Evolutionary conservation across 2,888 invertebrate genomes (phyloP).

Genomic region (Drosophila kokeensis): DNA sequence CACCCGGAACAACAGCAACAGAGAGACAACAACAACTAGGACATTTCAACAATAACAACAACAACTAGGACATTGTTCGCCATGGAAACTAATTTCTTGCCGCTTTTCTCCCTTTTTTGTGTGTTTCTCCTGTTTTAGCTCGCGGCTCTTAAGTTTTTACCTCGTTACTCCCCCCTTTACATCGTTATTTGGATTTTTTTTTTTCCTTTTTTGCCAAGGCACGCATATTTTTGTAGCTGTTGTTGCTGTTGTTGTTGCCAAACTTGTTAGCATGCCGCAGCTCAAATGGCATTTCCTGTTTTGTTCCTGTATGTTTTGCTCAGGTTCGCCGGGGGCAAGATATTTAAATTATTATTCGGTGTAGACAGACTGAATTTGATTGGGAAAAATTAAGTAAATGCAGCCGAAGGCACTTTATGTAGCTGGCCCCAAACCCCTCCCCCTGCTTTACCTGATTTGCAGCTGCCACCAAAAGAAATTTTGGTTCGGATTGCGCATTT

Average conservation of each 20-base stretch:
- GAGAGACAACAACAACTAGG: constrained; percentile 42
- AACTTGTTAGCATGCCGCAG: constrained; percentile 74
- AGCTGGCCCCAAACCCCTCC: constrained; percentile 10
- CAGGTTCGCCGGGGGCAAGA: constrained; percentile 48
- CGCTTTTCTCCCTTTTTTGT: constrained; percentile 52
- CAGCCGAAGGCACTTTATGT: constrained; percentile 42
- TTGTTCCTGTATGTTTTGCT: constrained; percentile 11
- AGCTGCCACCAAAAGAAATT: neutral
- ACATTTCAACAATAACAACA: constrained; percentile 45
- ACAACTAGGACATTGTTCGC: constrained; percentile 55
- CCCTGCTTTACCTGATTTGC: constrained; percentile 5
- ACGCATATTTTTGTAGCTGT: constrained; percentile 44
- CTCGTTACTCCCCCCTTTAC: constrained; percentile 9
- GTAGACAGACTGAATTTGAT: constrained; percentile 69
- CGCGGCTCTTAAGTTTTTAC: constrained; percentile 70
- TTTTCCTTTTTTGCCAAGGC: constrained; percentile 20
- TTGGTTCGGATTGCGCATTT: constrained; percentile 49
- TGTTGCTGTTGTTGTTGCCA: constrained; percentile 28
- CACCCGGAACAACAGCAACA: constrained; percentile 52
- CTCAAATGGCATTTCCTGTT: constrained; percentile 73
- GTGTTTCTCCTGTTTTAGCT: constrained; percentile 55
- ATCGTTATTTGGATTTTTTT: constrained; percentile 23
- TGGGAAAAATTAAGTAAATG: constrained; percentile 68
- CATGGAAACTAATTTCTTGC: constrained; percentile 73
- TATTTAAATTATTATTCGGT: constrained; percentile 74